Conservation (phyloP, 2,797 vertebrate genomes). For the Ambastaia sidthimunki region DNA sequence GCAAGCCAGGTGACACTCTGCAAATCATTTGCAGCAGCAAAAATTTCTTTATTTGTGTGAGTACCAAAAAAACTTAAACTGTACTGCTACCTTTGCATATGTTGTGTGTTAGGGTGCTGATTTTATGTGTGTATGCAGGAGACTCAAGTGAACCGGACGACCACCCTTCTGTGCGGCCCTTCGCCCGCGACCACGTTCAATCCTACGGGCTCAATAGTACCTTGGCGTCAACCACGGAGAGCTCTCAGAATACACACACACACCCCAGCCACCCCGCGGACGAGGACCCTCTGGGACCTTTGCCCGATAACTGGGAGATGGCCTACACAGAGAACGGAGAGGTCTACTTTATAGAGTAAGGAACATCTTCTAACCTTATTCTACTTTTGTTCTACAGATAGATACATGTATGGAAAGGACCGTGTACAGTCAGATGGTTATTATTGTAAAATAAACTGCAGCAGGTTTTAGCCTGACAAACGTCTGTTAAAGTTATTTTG, state of each 20-base stretch:
- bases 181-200: conserved; percentile 75
- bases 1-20: not conserved
- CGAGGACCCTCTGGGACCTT: conserved; percentile 92
- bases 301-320: conserved; percentile 99
- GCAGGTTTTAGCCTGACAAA: too few relatives aligned
- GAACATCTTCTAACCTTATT: not conserved
- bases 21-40: not conserved
- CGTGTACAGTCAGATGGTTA: too few relatives aligned
- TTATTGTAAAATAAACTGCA: not conserved
- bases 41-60: not conserved
- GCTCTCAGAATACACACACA: conserved; percentile 92
- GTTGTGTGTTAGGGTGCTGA: conserved; percentile 5
- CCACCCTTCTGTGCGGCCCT: conserved; percentile 76
- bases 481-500: too few relatives aligned
- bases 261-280: conserved; percentile 92
- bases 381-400: not conserved
- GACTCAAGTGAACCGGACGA: conserved; percentile 96
- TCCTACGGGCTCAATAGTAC: conserved; percentile 77
- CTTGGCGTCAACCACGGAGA: conserved; percentile 93
- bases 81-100: not conserved
- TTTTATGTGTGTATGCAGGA: conserved; percentile 71
- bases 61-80: not conserved
- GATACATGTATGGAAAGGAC: not conserved
- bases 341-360: conserved; percentile 99
- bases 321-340: conserved; percentile 99